Base-by-base conservation (phyloP, 1,140 invertebrate species). In the Ips nitidus region DNA sequence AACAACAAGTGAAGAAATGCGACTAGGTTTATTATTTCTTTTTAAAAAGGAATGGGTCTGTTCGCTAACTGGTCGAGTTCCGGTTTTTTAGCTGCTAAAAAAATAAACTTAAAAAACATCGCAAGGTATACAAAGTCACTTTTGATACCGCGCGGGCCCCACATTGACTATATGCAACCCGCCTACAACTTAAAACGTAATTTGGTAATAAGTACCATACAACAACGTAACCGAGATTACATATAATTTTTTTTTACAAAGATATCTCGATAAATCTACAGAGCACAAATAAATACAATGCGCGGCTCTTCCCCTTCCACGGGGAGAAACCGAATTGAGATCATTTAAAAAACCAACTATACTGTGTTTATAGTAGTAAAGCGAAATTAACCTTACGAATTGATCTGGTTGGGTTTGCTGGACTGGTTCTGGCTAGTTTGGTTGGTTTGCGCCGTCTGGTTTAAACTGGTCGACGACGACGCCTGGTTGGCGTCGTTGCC, bases 161-260 rank as follows among this genome's bases (percentile, higher is more conserved):
- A 22, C 45, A 50, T 50, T 41, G 41, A 41, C 57, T 40, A 59
- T 59, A 36, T 36, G 36, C 52, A 59, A 41, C 40, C 5, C 41
- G 36, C 39, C 57, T 37, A 41, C 39, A 55, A 55, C 52, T 55
- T 55, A 55, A 43, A 56, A 45, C 53, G 39, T 40, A 56, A 56
- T 52, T 75, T 79, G 77, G 77, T 80, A 77, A 79, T 75, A 69
- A 76, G 75, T 80, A 79, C 77, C 77, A 78, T 80, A 78, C 76
- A 76, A 73, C 74, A 79, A 77, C 75, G 76, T 79, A 80, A 80
- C 78, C 75, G 73, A 72, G 72, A 78, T 80, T 80, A 79, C 79
- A 79, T 40, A 8, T 59, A 47, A 47, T 47, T n/a, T 6, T 5
- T 47, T 22, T 22, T 22, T 22, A 22, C 22, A 22, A 22, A 22